Evolutionary conservation across 2,888 invertebrate species (phyloP), one percentile per base, ranked within the genome.

Genomic region (Melipona bicolor): DNA sequence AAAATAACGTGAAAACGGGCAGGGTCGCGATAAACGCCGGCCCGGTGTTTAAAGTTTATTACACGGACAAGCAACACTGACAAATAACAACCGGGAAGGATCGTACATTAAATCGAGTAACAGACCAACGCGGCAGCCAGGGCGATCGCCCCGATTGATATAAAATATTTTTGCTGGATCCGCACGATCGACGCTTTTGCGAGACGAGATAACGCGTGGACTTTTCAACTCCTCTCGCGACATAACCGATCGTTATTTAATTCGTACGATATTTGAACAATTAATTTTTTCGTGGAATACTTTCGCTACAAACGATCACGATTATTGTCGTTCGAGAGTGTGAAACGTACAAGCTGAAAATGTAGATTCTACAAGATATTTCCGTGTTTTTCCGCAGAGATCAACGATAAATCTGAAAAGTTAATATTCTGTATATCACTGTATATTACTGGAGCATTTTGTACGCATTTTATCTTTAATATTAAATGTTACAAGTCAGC

Each of bases 21-120:
- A 36, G 36, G 61, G 49, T 17, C 24, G 81, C 54, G 81, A 79
- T 81, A 81, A 81, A 72, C 81, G 80, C 81, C 50, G 54, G 62
- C 4, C 5, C 56, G 21, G 68, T 59, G 73, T 80, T 79, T 81
- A 81, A 81, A 73, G 73, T 81, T 81, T 81, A 81, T 81, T 64
- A 73, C 62, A 80, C 73, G 68, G 24, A 68, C 65, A 21, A 32
- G 62, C 69, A 64, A 80, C 81, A 80, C 69, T 73, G 81, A 80
- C 73, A 73, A 81, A 70, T 81, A 81, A 80, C 80, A 73, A 81
- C 32, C 69, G 69, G 49, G 24, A 68, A 62, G 80, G 54, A 80
- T 27, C 56, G 67, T 79, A 62, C 69, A 36, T 52, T 69, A 62
- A 73, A 64, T 73, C 68, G 54, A 73, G 73, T 50, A 64, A 50